phyloP scores from a whole-genome alignment of 2,888 invertebrate species.

The Neoitamus cyanurus region DNA sequence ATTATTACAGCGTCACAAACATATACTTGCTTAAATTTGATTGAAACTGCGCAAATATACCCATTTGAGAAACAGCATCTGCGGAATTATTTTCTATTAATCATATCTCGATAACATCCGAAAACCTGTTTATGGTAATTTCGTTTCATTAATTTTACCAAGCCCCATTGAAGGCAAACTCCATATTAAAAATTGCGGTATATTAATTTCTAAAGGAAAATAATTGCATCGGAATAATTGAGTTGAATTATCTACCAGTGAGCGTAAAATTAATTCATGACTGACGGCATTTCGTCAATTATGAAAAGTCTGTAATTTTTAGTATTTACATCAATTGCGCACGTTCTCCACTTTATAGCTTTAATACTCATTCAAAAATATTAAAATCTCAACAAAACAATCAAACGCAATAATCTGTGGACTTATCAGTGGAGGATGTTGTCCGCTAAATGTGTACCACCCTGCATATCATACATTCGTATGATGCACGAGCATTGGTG shows the following conservation, averaged over 20 bases:
- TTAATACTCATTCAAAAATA: slow-evolving; percentile 30
- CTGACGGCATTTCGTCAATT: slow-evolving; percentile 35
- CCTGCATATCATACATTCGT: neutral
- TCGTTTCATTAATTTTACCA: neutral
- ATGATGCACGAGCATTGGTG: neutral
- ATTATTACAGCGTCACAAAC: no score
- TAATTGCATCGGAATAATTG: slow-evolving; percentile 37
- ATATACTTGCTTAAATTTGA: no score
- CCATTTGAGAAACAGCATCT: neutral
- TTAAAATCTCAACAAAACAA: slow-evolving; percentile 42
- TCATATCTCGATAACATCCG: neutral
- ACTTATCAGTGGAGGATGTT: neutral
- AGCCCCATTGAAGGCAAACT: neutral
- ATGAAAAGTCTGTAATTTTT: slow-evolving; percentile 26
- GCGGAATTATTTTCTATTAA: neutral
- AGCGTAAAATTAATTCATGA: slow-evolving; percentile 36
- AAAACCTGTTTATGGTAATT: slow-evolving; percentile 22
- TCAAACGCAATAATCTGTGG: slow-evolving; percentile 33
- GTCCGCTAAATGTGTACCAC: neutral
- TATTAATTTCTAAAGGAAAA: slow-evolving; percentile 42
- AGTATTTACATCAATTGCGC: neutral
- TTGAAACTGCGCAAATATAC: no score
- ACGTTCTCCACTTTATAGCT: neutral
- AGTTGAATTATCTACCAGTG: slow-evolving; percentile 38
- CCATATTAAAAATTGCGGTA: slow-evolving; percentile 16